Base-by-base conservation (phyloP, 2,797 vertebrate genomes). In the Anas bahamensis region DNA sequence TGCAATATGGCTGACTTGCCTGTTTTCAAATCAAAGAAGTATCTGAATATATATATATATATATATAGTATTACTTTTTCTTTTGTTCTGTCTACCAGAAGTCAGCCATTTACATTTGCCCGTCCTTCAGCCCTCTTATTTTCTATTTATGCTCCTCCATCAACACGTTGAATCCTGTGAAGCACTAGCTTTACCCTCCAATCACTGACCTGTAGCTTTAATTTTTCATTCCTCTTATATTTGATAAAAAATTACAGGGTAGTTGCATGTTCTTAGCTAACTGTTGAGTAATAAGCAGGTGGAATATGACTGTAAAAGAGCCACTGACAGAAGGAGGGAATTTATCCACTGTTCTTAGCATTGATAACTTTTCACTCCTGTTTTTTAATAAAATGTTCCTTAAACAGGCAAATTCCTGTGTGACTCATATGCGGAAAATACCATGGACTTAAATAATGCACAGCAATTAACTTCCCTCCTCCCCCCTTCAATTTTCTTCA, bases 371-470 rank as follows among this genome's bases (percentile, higher is more conserved):
- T 91, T 86, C 55, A n/a, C 39, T 88, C 61, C 19, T 48, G 2
- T 41, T 89, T 90, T 92, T 81, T 79, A 52, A 35, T 71, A 73
- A 89, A 89, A 83, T 46, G 13, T 53, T 89, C 83, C 89, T 88
- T 33, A 71, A 86, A 70, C 60, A 70, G 61, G 35, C 46, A 68
- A 52, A 73, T 83, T 80, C 83, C 9, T 60, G n/a, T 71, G 41
- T 93, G 94, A 95, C 35, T 93, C 66, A 57, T 77, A 64, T 46
- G 50, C 87, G 70, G 66, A 89, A 92, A 95, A 89, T 74, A 86
- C 66, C 75, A 75, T 44, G 28, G 69, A 31, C 73, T 93, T 90
- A 90, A 94, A 77, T 81, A 92, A 88, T 57, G 35, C 79, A 19
- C 72, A 66, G 64, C 70, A 86, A 92, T 93, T 89, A 78, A 83